Evolutionary conservation across 2,113 vertebrate genomes (phyloP).

Genomic region (Oryzias melastigma): DNA sequence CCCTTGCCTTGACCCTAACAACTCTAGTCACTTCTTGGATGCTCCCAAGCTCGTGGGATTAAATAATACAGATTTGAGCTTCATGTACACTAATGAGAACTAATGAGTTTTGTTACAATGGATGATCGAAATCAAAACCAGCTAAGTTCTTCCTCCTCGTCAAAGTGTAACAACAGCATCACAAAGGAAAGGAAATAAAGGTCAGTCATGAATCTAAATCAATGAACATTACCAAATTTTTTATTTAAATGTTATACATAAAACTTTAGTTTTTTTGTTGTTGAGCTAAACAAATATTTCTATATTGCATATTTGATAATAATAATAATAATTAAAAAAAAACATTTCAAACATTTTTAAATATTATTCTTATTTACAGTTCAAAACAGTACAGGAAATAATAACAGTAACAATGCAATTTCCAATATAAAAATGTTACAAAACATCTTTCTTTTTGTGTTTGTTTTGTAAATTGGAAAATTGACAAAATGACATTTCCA

Average conservation of each 20-base stretch:
- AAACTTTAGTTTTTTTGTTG: constrained; percentile 83
- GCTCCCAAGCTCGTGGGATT: too few species aligned
- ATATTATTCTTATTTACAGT: constrained; percentile 99
- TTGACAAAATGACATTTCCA: constrained; percentile 75
- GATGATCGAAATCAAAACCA: too few species aligned
- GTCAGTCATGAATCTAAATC: constrained; percentile 1
- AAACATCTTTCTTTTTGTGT: constrained; percentile 83
- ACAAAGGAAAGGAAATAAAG: not conserved
- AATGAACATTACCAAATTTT: constrained; percentile 73
- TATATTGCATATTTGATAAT: constrained; percentile 84
- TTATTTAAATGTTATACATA: constrained; percentile 86
- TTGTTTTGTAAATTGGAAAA: constrained; percentile 74
- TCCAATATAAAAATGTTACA: constrained; percentile 86
- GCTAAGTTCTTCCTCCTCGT: too few species aligned
- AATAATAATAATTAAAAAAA: constrained; percentile 79
- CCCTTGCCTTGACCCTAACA: too few species aligned
- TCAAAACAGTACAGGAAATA: constrained; percentile 89
- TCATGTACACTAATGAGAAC: too few species aligned
- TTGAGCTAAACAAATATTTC: constrained; percentile 80
- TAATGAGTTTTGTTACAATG: too few species aligned
- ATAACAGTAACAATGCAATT: constrained; percentile 75
- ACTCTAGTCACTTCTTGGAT: too few species aligned
- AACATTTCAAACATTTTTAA: constrained; percentile 97
- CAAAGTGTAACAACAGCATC: too few species aligned
- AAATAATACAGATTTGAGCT: too few species aligned